Evolutionary conservation across 2,113 vertebrate species (phyloP).

Genomic region (Amphiprion percula): DNA sequence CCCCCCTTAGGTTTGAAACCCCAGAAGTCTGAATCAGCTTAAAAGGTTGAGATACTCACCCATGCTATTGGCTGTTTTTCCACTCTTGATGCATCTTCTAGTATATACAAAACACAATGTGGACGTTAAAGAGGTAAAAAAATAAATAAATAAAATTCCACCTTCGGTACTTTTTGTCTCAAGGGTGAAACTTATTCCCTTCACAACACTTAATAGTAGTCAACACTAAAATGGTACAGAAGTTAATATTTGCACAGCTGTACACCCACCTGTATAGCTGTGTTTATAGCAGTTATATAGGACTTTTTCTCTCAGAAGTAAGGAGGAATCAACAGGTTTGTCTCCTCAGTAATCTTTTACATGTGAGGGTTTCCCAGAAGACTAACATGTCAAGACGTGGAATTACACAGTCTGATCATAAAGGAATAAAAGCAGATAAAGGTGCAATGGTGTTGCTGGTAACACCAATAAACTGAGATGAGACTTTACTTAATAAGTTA

Average conservation of each 20-base stretch:
- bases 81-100: no score
- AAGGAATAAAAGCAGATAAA: conserved; percentile 65
- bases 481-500: conserved; percentile 46
- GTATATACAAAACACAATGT: no score
- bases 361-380: background rate
- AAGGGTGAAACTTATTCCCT: background rate
- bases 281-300: background rate
- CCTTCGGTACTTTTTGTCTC: background rate
- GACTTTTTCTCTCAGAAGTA: background rate
- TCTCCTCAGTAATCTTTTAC: background rate
- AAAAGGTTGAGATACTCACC: no score
- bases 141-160: background rate
- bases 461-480: background rate
- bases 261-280: background rate
- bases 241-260: conserved; percentile 48
- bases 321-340: background rate
- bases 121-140: no score
- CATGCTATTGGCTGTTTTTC: no score
- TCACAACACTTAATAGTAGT: conserved; percentile 6
- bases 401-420: conserved; percentile 57
- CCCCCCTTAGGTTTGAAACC: no score
- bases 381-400: background rate
- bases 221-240: background rate
- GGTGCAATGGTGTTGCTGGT: background rate
- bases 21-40: no score